Evolutionary conservation across 2,113 vertebrate genomes (phyloP), one percentile per base, ranked within the genome.

Genomic region (Oplegnathus fasciatus): DNA sequence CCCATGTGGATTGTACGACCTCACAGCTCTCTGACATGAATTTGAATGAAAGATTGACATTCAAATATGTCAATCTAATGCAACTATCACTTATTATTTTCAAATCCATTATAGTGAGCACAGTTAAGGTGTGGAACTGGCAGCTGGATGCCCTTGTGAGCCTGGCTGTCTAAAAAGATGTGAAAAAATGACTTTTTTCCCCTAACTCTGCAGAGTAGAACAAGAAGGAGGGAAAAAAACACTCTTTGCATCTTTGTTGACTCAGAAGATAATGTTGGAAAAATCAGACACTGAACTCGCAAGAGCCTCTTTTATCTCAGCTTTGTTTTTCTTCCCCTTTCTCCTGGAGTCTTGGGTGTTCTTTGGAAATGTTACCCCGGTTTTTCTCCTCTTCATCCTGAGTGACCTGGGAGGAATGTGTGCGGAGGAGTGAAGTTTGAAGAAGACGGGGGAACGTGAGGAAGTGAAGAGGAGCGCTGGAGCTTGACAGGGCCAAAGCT

Each of bases 401-500:
- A 83, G 46, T 86, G 86, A 89, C 83, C 91, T 50, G 83, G 60
- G 81, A 88, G 81, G 90, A 93, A 93, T 90, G 84, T 62, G 72
- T 7, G 77, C 10, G 57, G 86, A 76, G 76, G 82, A 90, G 68
- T 72, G 58, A 34, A 54, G 71, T 55, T 67, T 75, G 65, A 82
- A 86, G 61, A 78, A 77, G 65, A 82, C 2, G 48, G 34, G 64
- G n/a, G 64, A 78, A 78, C 2, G 60, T 9, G 72, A 68, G 65
- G 85, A 78, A 54, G 22, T 58, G 52, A 86, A 86, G 87, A 92
- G 68, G 79, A 82, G 90, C 54, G 9, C 65, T 64, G 83, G 89
- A 94, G 90, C 92, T 86, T 90, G 92, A 92, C 90, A 69, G 80
- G 90, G 79, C 85, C 91, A 88, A 91, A 90, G 89, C 86, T 79